Conservation (phyloP, 2,888 invertebrate genomes). For the Hemicrepidius hirtus region DNA sequence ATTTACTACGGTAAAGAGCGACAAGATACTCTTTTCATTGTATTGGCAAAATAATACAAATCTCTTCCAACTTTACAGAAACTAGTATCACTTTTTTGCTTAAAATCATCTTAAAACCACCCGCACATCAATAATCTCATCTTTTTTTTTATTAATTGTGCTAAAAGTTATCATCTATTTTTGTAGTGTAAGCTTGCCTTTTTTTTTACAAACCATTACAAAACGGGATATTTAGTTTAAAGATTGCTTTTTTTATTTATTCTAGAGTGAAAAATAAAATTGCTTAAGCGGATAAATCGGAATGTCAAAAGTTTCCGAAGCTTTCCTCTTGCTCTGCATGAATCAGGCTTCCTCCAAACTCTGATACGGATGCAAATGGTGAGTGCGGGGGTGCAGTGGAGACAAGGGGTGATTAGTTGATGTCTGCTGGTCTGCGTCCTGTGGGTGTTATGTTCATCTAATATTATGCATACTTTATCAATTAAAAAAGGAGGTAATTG, state of each 20-base stretch:
- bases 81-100: background rate
- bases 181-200: background rate
- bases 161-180: too few species aligned
- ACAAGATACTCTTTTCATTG: background rate
- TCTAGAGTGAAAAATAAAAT: background rate
- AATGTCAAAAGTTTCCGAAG: conserved; percentile 1
- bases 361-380: conserved; percentile 33
- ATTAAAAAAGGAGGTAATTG: conserved; percentile 64
- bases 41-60: conserved; percentile 7
- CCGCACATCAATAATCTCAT: too few species aligned
- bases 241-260: background rate
- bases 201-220: background rate
- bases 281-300: background rate
- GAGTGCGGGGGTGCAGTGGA: conserved; percentile 51
- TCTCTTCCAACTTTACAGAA: background rate
- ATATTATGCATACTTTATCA: conserved; percentile 66
- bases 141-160: too few species aligned
- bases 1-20: background rate
- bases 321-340: conserved; percentile 28
- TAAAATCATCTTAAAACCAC: background rate
- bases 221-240: too few species aligned
- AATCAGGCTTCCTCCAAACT: conserved; percentile 44
- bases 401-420: conserved; percentile 58
- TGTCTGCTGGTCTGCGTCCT: conserved; percentile 68
- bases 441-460: conserved; percentile 67